Percentiles rank a stretch among this genome's conserved stretches.
These are phyloP conservation scores for Cordilura impudica DNA, from an alignment of 2,888 invertebrate genomes.

Conservation along the genomic window DNA sequence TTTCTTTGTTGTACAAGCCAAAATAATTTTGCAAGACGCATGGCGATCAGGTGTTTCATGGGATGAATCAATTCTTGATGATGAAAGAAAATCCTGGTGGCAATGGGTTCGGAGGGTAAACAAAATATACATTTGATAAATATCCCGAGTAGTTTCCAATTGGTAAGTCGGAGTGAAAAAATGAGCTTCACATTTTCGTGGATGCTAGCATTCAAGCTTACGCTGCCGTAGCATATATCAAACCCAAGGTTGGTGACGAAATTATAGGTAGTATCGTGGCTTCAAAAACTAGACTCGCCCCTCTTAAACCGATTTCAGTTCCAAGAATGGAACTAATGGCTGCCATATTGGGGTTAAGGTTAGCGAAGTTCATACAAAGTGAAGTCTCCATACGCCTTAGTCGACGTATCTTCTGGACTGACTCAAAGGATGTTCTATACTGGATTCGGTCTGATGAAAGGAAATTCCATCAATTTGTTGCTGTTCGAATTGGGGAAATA, in stretches of 20 bases:
- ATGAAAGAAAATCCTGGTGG: slow-evolving; percentile 5
- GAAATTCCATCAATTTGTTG: slow-evolving; percentile 41
- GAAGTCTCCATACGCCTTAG: slow-evolving; percentile 26
- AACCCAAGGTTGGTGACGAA: slow-evolving; percentile 1
- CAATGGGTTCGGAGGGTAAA: slow-evolving; percentile 2
- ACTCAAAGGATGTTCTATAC: slow-evolving; percentile 43
- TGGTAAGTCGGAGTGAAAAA: background rate
- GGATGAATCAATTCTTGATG: slow-evolving; percentile 10
- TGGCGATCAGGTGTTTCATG: slow-evolving; percentile 19
- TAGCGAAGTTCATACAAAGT: slow-evolving; percentile 4
- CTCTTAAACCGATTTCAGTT: slow-evolving; percentile 40
- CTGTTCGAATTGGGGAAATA: slow-evolving; percentile 36
- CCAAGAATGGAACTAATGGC: slow-evolving; percentile 49
- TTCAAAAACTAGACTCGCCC: slow-evolving; percentile 46
- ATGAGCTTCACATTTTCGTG: background rate
- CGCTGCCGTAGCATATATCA: slow-evolving; percentile 47
- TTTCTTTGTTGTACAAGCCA: slow-evolving; percentile 26
- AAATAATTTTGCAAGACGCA: slow-evolving; percentile 23
- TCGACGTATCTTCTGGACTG: slow-evolving; percentile 40
- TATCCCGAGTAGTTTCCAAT: background rate
- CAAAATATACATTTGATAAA: background rate
- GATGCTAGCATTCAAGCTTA: slow-evolving; percentile 40
- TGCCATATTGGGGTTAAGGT: slow-evolving; percentile 15
- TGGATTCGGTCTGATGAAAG: slow-evolving; percentile 48
- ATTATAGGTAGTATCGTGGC: slow-evolving; percentile 25